These are phyloP conservation scores for Australoheros facetus DNA, from an alignment of 2,797 vertebrate genomes.

Conservation along the genomic window DNA sequence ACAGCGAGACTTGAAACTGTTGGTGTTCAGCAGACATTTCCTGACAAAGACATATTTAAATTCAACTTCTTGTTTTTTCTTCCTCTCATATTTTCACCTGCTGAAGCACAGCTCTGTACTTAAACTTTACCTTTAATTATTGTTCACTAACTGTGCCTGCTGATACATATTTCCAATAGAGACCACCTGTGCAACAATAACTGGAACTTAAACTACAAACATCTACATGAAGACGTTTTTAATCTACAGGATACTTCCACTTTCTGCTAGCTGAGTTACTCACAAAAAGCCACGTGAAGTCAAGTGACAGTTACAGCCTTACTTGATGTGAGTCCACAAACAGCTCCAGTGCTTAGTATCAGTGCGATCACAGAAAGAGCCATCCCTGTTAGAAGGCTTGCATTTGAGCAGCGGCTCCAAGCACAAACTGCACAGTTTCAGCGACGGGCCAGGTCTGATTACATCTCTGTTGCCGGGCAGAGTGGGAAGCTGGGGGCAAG, in stretches of 20 bases:
- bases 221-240: not conserved
- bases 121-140: not conserved
- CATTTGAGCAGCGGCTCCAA: not conserved
- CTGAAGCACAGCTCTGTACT: not conserved
- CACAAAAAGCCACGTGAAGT: not conserved
- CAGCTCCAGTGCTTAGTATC: not conserved
- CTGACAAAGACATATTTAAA: not conserved
- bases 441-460: not conserved
- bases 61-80: not conserved
- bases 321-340: slow-evolving; percentile 9
- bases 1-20: not conserved
- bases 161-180: not conserved
- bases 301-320: not conserved
- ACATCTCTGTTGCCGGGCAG: slow-evolving; percentile 2
- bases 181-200: not conserved
- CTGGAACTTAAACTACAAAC: not conserved
- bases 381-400: not conserved
- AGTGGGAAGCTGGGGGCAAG: not conserved
- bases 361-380: not conserved
- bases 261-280: not conserved
- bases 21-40: not conserved
- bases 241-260: not conserved
- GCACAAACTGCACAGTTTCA: not conserved
- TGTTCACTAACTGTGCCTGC: not conserved
- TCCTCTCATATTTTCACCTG: not conserved